Evolutionary conservation across 2,113 vertebrate genomes (phyloP).

Genomic region (Cavia aperea): DNA sequence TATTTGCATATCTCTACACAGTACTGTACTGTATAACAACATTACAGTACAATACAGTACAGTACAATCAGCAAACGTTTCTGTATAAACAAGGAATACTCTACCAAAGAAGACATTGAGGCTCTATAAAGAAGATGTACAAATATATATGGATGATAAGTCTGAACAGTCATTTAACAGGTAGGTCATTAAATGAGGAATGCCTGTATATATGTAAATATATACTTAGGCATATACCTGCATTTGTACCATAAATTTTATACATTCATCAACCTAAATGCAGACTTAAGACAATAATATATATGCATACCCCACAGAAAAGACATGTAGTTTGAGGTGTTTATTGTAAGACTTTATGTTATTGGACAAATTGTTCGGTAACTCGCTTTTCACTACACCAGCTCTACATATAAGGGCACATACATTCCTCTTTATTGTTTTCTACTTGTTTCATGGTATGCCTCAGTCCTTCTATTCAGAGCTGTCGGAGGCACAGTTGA

Average conservation of each 20-base stretch:
- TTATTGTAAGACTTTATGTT: background rate
- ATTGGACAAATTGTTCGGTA: background rate
- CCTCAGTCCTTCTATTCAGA: background rate
- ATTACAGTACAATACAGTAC: background rate
- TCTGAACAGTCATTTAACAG: background rate
- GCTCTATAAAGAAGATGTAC: background rate
- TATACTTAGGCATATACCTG: background rate
- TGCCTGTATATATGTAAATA: background rate
- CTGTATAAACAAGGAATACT: background rate
- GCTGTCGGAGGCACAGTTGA: background rate
- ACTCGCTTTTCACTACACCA: background rate
- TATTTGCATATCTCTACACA: background rate
- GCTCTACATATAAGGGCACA: background rate
- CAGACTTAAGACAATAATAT: background rate
- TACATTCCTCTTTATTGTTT: background rate
- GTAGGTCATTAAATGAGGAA: background rate
- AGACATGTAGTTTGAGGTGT: background rate
- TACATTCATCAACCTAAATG: background rate
- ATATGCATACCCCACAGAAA: background rate
- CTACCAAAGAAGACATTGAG: background rate
- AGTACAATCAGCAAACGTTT: background rate
- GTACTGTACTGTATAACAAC: background rate
- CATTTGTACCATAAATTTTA: background rate
- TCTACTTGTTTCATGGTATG: background rate
- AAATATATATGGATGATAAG: background rate